phyloP scores from a whole-genome alignment of 2,113 vertebrate genomes.

The Ailurus styani region DNA sequence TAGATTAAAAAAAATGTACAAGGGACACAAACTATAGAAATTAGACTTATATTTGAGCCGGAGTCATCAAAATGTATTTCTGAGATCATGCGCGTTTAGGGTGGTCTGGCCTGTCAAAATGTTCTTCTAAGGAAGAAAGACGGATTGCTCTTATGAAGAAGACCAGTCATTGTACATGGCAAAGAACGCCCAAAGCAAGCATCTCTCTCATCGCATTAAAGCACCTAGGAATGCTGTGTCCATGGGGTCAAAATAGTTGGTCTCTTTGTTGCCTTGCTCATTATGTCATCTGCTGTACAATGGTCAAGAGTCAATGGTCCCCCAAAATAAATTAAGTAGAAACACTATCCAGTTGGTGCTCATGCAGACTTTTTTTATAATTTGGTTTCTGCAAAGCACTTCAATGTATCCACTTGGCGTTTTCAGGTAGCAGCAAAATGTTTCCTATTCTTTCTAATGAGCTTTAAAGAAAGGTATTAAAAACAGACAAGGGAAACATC shows the following conservation, averaged over 20 bases:
- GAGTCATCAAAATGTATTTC: neutral
- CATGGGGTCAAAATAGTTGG: neutral
- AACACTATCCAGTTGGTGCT: neutral
- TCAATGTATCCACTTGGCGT: neutral
- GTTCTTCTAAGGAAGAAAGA: neutral
- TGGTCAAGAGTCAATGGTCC: rapidly evolving
- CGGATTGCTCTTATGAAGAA: neutral
- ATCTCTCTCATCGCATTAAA: neutral
- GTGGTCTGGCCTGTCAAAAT: too few relatives aligned
- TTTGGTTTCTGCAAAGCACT: neutral
- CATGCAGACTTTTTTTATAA: neutral
- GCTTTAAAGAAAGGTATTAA: constrained; percentile 27
- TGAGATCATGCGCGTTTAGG: neutral
- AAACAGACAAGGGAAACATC: neutral
- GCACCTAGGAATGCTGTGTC: neutral
- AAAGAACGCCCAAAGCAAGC: neutral
- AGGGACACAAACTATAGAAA: neutral
- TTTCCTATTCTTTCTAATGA: neutral
- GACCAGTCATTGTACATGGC: rapidly evolving
- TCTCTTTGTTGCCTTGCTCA: neutral
- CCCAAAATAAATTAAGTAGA: neutral
- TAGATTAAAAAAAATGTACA: neutral
- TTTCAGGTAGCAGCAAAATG: neutral
- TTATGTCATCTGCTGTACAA: neutral
- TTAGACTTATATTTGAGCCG: neutral